phyloP scores from a whole-genome alignment of 2,113 vertebrate species.

The Sigmodon hispidus region DNA sequence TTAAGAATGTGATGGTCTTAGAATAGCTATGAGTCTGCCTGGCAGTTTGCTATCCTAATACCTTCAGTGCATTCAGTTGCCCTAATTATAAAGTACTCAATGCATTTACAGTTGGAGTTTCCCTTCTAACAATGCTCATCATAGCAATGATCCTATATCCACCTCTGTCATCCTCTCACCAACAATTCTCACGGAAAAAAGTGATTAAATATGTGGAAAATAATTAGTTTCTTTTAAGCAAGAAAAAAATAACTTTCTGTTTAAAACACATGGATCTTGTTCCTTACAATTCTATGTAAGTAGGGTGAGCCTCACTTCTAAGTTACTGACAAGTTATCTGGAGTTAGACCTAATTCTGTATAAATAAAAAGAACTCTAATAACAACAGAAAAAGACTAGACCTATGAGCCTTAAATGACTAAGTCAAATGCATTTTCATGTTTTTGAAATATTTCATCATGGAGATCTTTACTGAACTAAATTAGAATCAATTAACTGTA shows the following conservation, averaged over 20 bases:
- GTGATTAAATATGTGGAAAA: slow-evolving; percentile 19
- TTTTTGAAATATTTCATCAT: slow-evolving; percentile 19
- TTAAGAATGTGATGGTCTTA: not conserved
- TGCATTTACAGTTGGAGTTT: not conserved
- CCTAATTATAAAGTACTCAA: not conserved
- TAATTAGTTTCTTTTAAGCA: slow-evolving; percentile 52
- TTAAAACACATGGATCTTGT: slow-evolving; percentile 26
- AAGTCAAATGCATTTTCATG: not conserved
- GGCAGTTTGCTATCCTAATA: not conserved
- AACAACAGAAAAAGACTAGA: not conserved
- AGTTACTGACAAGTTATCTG: not conserved
- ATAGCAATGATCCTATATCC: not conserved
- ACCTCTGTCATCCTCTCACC: not conserved
- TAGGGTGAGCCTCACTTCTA: slow-evolving; percentile 20
- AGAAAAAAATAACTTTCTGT: slow-evolving; percentile 24
- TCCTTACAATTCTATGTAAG: slow-evolving; percentile 29
- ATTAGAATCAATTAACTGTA: slow-evolving; percentile 2
- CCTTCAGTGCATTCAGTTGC: not conserved
- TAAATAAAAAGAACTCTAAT: not conserved
- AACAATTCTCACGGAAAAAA: slow-evolving; percentile 38
- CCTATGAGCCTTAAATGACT: not conserved
- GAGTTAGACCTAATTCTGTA: not conserved
- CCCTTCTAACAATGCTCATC: not conserved
- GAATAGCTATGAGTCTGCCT: not conserved
- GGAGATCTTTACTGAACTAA: slow-evolving; percentile 29